Percentiles rank a stretch among this genome's conserved stretches.
These are phyloP conservation scores for Semicossyphus pulcher DNA, from an alignment of 2,113 vertebrate species.

Conservation along the genomic window DNA sequence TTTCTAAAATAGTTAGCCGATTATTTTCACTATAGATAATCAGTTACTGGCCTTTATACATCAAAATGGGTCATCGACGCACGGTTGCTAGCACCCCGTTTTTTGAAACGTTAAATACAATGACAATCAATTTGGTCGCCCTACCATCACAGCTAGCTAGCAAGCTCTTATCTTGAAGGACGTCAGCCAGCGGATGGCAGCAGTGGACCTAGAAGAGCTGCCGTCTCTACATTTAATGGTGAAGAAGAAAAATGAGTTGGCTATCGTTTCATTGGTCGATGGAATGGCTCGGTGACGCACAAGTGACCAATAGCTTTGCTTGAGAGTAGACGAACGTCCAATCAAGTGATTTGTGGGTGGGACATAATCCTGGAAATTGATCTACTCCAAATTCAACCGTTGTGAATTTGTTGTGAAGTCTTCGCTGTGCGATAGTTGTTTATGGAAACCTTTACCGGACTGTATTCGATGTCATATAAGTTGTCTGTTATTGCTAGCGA, in stretches of 20 bases:
- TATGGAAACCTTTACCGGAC: background rate
- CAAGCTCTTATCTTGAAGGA: no score
- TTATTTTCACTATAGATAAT: background rate
- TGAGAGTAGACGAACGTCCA: background rate
- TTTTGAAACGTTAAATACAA: background rate
- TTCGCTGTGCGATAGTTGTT: background rate
- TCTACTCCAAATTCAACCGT: constrained; percentile 7
- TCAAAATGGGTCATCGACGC: rapidly evolving
- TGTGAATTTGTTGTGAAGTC: background rate
- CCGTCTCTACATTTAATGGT: rapidly evolving
- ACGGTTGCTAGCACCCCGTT: rapidly evolving
- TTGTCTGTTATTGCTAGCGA: background rate
- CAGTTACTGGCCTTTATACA: no score
- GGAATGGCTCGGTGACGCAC: rapidly evolving
- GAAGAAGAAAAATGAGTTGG: constrained; percentile 14
- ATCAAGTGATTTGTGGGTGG: constrained; percentile 30
- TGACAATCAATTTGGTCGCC: no score
- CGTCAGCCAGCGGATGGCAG: background rate
- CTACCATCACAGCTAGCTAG: background rate
- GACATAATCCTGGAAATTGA: background rate
- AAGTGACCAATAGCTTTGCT: constrained; percentile 9
- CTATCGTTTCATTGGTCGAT: constrained; percentile 14
- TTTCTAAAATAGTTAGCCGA: background rate
- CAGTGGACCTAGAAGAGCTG: background rate
- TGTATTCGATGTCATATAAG: background rate